Percentiles rank a stretch among this genome's conserved stretches.
phyloP scores from a whole-genome alignment of 2,797 vertebrate species.

The Leptodactylus fallax region DNA sequence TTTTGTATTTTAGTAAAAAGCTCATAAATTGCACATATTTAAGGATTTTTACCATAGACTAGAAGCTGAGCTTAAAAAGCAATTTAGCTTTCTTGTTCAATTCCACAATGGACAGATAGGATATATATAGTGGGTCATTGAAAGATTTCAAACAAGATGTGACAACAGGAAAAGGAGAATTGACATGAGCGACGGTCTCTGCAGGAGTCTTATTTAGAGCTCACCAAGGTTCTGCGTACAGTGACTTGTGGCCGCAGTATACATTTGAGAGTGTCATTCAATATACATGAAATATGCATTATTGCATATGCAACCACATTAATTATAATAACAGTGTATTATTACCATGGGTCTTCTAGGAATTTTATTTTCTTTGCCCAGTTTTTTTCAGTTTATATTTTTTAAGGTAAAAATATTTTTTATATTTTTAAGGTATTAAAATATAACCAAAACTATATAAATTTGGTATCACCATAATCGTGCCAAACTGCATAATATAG shows the following conservation, averaged over 20 bases:
- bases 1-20: background rate
- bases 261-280: background rate
- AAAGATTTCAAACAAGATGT: background rate
- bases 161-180: background rate
- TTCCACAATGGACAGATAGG: background rate
- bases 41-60: background rate
- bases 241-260: background rate
- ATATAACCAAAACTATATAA: background rate
- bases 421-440: no score
- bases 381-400: background rate
- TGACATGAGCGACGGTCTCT: background rate
- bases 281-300: constrained; percentile 17
- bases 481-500: no score
- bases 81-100: background rate
- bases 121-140: background rate
- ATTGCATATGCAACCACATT: background rate
- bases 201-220: background rate
- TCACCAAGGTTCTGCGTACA: background rate
- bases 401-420: background rate
- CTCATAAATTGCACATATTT: background rate
- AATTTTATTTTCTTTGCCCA: background rate
- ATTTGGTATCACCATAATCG: no score
- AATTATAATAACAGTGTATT: background rate
- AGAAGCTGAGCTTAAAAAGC: constrained; percentile 8
- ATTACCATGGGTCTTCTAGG: background rate